Evolutionary conservation across 2,888 invertebrate species (phyloP), one percentile per base, ranked within the genome.

Genomic region (Pachliopta kotzebuea): DNA sequence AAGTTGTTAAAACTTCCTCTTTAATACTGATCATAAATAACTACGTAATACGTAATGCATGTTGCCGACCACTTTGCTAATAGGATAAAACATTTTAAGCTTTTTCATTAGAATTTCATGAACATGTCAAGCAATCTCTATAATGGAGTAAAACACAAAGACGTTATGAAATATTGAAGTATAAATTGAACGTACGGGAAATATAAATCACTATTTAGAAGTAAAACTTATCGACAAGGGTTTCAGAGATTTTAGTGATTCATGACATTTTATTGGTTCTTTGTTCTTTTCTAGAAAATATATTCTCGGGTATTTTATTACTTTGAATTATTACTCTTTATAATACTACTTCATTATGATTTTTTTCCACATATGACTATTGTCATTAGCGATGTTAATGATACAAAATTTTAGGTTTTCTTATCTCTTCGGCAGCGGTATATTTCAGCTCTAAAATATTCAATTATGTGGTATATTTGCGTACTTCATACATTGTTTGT

Each of bases 191-290:
- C 7, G 7, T 45, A 45, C n/a, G 7, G n/a, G 37, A 55, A 18
- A 23, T 11, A 49, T 57, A 49, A 45, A 57, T 49, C 37, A 57
- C 45, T 49, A 45, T n/a, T 49, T 57, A 24, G 6, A 18, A 56
- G n/a, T n/a, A 24, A 49, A 26, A 26, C 24, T 24, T 26, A 45
- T 18, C 37, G 57, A 57, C 42, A 57, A 45, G n/a, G 45, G 45
- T 57, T 49, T 18, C 45, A 20, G 45, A 57, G 45, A 42, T 57
- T 57, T 57, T 45, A 20, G 17, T 57, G 45, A 57, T 49, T 57
- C 49, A 45, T 57, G 57, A 20, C 45, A n/a, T 45, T n/a, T 45
- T 45, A 45, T 45, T 45, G 18, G 4, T 45, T n/a, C 6, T 45
- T 45, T n/a, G 45, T 8, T n/a, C 18, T n/a, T n/a, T 45, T 11